Conservation (phyloP, 2,113 vertebrate species). For the Mungos mungo region DNA sequence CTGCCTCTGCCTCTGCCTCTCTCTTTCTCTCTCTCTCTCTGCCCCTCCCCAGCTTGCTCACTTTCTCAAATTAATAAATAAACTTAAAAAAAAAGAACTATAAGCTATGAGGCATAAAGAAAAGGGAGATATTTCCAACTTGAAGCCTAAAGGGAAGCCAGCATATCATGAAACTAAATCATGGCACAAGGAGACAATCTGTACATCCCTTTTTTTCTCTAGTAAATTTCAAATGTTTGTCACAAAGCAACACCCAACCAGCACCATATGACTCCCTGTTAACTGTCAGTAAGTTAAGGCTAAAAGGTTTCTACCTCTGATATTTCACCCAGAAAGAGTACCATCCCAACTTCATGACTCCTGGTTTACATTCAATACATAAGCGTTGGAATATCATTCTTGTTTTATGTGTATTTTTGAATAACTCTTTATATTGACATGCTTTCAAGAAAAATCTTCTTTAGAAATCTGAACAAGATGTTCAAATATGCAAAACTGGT, state of each 20-base stretch:
- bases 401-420: conserved; percentile 58
- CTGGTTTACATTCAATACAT: conserved; percentile 38
- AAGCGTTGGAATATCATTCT: conserved; percentile 44
- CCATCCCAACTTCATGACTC: neutral
- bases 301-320: neutral
- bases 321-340: neutral
- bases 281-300: neutral
- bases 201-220: neutral
- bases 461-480: conserved; percentile 80
- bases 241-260: neutral
- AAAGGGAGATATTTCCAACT: neutral
- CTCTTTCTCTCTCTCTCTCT: no score
- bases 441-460: conserved; percentile 66
- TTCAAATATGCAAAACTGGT: conserved; percentile 72
- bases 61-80: no score
- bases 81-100: no score
- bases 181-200: neutral
- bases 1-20: no score
- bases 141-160: neutral
- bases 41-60: no score
- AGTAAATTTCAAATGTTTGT: neutral
- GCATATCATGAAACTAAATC: neutral
- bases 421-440: conserved; percentile 52
- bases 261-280: neutral
- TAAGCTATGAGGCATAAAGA: neutral